These are phyloP conservation scores for Amblyteles armatorius DNA, from an alignment of 2,888 invertebrate genomes.

Conservation along the genomic window DNA sequence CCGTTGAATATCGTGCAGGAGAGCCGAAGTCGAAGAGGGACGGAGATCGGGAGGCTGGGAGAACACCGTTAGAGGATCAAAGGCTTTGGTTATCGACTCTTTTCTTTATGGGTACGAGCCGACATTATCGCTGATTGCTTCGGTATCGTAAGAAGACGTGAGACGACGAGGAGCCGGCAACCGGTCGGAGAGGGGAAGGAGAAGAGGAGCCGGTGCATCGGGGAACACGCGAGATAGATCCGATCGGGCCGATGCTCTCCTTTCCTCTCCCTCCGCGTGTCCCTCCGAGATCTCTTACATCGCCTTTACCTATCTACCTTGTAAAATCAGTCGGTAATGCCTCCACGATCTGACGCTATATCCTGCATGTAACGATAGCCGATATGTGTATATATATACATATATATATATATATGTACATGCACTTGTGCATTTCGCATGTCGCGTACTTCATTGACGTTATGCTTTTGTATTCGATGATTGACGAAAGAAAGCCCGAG, in stretches of 20 bases:
- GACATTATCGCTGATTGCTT: conserved; percentile 73
- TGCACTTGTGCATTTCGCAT: conserved; percentile 44
- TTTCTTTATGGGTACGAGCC: conserved; percentile 70
- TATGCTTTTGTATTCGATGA: neutral
- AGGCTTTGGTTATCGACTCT: conserved; percentile 72
- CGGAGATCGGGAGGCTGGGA: conserved; percentile 48
- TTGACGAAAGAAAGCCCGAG: neutral
- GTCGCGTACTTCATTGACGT: conserved; percentile 46
- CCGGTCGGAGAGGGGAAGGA: neutral
- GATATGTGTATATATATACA: conserved; percentile 30
- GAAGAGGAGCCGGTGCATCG: conserved; percentile 29
- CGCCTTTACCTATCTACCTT: conserved; percentile 11
- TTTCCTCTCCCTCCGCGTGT: conserved; percentile 21
- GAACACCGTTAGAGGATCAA: conserved; percentile 70
- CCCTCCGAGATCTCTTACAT: neutral
- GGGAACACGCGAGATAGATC: conserved; percentile 37
- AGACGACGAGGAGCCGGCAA: conserved; percentile 40
- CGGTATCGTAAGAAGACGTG: conserved; percentile 66
- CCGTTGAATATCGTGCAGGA: neutral
- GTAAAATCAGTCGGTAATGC: conserved; percentile 49
- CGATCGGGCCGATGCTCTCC: conserved; percentile 32
- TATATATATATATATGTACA: neutral
- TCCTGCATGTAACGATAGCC: conserved; percentile 13
- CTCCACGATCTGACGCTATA: conserved; percentile 45
- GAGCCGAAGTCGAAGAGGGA: neutral